Base-by-base conservation (phyloP, 2,888 invertebrate genomes). In the Xestobium rufovillosum region DNA sequence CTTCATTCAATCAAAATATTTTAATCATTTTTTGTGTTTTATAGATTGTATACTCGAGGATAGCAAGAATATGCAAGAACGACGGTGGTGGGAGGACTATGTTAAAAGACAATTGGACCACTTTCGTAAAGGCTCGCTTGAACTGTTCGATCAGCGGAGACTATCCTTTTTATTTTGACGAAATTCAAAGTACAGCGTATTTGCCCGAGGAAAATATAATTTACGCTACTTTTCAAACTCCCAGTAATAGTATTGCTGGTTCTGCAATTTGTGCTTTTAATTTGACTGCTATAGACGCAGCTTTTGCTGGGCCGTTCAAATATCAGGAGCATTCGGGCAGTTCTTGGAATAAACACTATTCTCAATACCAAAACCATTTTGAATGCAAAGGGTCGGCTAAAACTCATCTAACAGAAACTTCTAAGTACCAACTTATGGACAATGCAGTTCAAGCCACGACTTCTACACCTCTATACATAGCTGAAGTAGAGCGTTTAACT, bases 201-300 rank as follows among this genome's bases (percentile, higher is more conserved):
- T 67, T 87, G 36, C 73, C 80, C 0, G 80, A 82, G 41, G 82
- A 86, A 60, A 78, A 81, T 54, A 67, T 87, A 28, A 70, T 90
- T 8, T 88, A 89, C 48, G 89, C 87, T 10, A 84, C 85, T 0
- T 91, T 91, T 58, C 83, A 82, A 13, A 90, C 90, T 3, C 80
- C 86, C 3, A 80, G 81, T 34, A 91, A 90, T 60, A 83, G 88
- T 57, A 88, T 95, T 50, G 77, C 83, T 3, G 94, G 92, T 8
- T 90, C 92, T 19, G 94, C 94, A 0, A 80, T 95, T 3, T 95
- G 95, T 59, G 80, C 88, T 2, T 95, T 85, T 69, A 90, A 86
- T 61, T 74, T 92, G 69, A 75, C 82, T 0, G 74, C 88, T 1
- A 82, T 95, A 15, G 75, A 83, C 42, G 70, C 73, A 1, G 83